These are phyloP conservation scores for Syngnathus typhle DNA, from an alignment of 2,113 vertebrate species.

Conservation along the genomic window DNA sequence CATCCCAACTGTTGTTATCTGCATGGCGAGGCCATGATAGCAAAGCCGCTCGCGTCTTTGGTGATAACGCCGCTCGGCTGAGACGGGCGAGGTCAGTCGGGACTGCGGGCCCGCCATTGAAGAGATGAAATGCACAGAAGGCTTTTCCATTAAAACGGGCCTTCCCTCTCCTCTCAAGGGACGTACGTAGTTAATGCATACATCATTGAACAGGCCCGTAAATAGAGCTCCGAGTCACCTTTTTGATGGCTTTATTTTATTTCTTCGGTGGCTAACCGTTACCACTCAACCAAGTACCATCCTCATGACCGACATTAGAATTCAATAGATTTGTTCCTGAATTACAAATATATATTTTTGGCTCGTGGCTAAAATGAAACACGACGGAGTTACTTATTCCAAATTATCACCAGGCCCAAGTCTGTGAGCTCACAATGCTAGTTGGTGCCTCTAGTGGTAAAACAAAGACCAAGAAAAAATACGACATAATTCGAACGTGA, in stretches of 20 bases:
- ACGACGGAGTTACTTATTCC: too few relatives aligned
- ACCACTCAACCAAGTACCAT: neutral
- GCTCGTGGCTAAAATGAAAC: too few relatives aligned
- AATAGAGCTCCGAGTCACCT: neutral
- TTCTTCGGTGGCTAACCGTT: neutral
- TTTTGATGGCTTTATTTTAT: neutral
- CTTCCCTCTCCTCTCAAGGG: neutral
- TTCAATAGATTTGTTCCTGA: too few relatives aligned
- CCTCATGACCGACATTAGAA: neutral
- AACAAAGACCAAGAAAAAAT: too few relatives aligned
- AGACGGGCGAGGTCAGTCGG: neutral
- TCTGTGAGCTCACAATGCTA: too few relatives aligned
- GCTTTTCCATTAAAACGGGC: neutral
- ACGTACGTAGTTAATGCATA: neutral
- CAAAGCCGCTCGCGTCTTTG: constrained; percentile 4
- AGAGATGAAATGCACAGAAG: neutral
- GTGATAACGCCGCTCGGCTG: constrained; percentile 2
- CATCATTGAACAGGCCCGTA: neutral
- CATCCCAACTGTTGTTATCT: constrained; percentile 52
- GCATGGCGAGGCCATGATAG: constrained; percentile 31
- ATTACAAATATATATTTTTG: too few relatives aligned
- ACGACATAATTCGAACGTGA: neutral
- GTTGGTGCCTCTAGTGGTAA: too few relatives aligned
- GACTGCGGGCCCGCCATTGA: neutral
- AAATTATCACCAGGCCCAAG: too few relatives aligned